Evolutionary conservation across 2,888 invertebrate genomes (phyloP).

Genomic region (Nephrotoma flavescens): DNA sequence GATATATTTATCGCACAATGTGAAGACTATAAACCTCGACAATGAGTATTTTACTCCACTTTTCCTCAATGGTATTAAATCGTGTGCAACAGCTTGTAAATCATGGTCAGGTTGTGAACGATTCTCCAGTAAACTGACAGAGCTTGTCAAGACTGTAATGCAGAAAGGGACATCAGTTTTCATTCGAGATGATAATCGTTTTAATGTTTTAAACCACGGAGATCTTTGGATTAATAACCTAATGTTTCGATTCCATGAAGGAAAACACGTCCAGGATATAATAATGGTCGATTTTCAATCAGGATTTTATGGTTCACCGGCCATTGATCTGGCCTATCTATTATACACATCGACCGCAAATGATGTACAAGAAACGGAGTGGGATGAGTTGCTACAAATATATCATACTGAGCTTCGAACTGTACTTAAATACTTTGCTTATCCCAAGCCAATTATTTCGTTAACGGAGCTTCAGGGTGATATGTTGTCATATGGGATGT

Average conservation of each 20-base stretch:
- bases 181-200: not conserved
- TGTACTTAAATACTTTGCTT: not conserved
- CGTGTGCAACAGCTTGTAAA: not conserved
- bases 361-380: not conserved
- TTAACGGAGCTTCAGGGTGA: slow-evolving; percentile 1
- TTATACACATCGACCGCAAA: not conserved
- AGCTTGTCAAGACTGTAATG: not conserved
- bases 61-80: not conserved
- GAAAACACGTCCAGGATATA: not conserved
- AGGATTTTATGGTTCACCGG: slow-evolving; percentile 1
- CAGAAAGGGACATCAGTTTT: not conserved
- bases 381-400: not conserved
- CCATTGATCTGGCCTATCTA: slow-evolving; percentile 2
- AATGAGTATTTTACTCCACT: slow-evolving; percentile 5
- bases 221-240: slow-evolving; percentile 1
- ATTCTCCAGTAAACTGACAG: not conserved
- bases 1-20: not conserved
- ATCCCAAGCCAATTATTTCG: not conserved
- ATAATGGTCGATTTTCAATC: slow-evolving; percentile 5
- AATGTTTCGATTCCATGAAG: not conserved
- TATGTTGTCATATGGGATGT: not conserved
- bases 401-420: not conserved
- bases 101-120: not conserved
- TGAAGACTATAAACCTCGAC: not conserved
- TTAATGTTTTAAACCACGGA: slow-evolving; percentile 4